Conservation (phyloP, 2,888 invertebrate genomes). For the Amiota communis region DNA sequence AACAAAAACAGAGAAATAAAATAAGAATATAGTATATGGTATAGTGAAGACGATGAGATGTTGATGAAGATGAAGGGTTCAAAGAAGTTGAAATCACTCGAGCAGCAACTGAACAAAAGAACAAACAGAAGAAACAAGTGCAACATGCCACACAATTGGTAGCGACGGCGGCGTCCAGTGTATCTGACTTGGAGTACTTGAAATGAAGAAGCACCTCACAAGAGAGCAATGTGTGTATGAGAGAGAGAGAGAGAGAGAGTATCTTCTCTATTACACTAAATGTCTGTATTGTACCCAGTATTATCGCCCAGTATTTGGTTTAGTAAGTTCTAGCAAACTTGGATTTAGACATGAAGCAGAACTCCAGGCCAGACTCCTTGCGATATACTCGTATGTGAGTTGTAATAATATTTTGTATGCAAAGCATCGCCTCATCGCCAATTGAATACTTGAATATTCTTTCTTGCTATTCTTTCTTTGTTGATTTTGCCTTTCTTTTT, state of each 20-base stretch:
- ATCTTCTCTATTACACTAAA: neutral
- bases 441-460: slow-evolving; percentile 3
- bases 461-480: slow-evolving; percentile 4
- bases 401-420: slow-evolving; percentile 26
- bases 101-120: slow-evolving; percentile 1
- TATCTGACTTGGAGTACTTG: too few relatives aligned
- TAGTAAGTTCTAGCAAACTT: slow-evolving; percentile 32
- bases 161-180: neutral
- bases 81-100: neutral
- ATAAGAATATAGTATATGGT: slow-evolving; percentile 24
- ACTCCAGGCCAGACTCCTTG: neutral
- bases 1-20: slow-evolving; percentile 1
- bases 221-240: neutral
- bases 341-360: too few relatives aligned
- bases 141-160: slow-evolving; percentile 34
- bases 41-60: slow-evolving; percentile 18
- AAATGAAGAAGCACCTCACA: too few relatives aligned
- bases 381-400: neutral
- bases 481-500: neutral
- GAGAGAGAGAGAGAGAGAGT: slow-evolving; percentile 23
- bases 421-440: slow-evolving; percentile 13
- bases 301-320: slow-evolving; percentile 39
- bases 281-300: slow-evolving; percentile 50
- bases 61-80: neutral
- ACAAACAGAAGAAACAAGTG: slow-evolving; percentile 50